Evolutionary conservation across 2,113 vertebrate genomes (phyloP).

Genomic region (Pelodiscus sinensis): DNA sequence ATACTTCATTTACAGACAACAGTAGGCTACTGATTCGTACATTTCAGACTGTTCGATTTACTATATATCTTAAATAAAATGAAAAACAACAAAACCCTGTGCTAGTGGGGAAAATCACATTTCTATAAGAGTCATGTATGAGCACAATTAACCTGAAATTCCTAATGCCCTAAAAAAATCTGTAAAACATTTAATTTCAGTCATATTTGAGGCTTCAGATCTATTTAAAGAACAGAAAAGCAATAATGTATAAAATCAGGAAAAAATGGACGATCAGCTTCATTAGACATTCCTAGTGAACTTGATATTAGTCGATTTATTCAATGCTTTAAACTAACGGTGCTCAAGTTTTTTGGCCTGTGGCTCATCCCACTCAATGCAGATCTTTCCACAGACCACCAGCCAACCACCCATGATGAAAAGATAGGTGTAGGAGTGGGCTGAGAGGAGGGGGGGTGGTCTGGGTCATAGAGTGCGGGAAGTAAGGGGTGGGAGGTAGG

Average conservation of each 20-base stretch:
- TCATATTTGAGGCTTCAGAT: neutral
- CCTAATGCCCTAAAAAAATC: neutral
- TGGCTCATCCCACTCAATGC: too few relatives aligned
- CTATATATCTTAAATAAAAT: neutral
- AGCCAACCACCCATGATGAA: too few relatives aligned
- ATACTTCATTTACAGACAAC: neutral
- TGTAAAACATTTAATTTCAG: neutral
- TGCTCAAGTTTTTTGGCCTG: too few relatives aligned
- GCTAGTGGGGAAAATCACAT: neutral
- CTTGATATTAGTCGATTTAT: neutral
- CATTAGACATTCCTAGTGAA: neutral
- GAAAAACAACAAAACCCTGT: rapidly evolving
- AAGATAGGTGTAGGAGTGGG: too few relatives aligned
- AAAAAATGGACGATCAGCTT: neutral
- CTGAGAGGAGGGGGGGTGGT: too few relatives aligned
- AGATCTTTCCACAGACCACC: too few relatives aligned
- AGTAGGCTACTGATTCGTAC: neutral
- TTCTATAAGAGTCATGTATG: neutral
- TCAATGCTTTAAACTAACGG: neutral
- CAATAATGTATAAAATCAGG: neutral
- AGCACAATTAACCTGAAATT: neutral
- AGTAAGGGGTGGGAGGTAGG: too few relatives aligned
- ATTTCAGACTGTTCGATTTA: neutral
- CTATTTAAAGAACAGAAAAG: neutral
- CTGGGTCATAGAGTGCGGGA: too few relatives aligned